phyloP scores from a whole-genome alignment of 2,797 vertebrate genomes.

The Phalanger gymnotis region DNA sequence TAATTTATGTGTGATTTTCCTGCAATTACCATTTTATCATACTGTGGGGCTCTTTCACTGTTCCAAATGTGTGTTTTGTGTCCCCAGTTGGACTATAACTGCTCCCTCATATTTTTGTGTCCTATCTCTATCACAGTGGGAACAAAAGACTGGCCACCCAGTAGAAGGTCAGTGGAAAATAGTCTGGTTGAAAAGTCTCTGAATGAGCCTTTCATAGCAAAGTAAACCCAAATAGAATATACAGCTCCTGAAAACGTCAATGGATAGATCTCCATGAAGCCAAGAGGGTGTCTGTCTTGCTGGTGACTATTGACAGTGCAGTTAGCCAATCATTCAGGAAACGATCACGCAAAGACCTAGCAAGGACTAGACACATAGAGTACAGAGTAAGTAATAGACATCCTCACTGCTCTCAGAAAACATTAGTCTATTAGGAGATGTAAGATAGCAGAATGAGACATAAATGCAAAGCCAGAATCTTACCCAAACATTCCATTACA shows the following conservation, averaged over 20 bases:
- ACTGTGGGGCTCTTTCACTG: background rate
- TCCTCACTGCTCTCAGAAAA: background rate
- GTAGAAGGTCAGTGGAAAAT: background rate
- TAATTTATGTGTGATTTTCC: background rate
- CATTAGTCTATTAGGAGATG: background rate
- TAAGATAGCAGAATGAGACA: background rate
- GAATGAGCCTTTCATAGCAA: background rate
- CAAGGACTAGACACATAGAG: background rate
- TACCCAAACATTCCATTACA: background rate
- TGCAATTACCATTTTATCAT: background rate
- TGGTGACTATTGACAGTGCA: background rate
- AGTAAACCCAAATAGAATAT: background rate
- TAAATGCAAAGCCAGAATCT: background rate
- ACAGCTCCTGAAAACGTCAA: background rate
- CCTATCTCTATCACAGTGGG: too few species aligned
- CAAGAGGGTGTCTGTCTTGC: background rate
- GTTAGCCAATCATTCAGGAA: background rate
- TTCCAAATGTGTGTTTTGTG: background rate
- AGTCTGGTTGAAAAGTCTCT: background rate
- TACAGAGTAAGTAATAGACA: background rate
- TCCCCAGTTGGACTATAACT: background rate
- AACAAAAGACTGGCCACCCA: background rate
- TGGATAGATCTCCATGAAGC: background rate
- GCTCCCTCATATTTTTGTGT: background rate
- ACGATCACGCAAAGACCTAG: background rate